Conservation (phyloP, 2,113 vertebrate genomes). For the Epinephelus fuscoguttatus region DNA sequence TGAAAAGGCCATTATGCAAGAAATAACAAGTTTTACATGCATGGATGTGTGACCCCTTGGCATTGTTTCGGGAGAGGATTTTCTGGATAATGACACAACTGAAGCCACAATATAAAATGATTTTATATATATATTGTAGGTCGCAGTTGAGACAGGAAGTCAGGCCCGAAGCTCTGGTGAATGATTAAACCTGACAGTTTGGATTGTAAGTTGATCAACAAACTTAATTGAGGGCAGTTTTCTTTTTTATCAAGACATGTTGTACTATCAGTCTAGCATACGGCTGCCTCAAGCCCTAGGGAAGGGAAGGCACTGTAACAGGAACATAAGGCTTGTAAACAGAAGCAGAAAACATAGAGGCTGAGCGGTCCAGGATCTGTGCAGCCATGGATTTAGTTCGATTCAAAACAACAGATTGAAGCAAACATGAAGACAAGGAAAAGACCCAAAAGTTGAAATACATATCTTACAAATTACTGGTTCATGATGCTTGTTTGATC, state of each 20-base stretch:
- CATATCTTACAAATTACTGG: neutral
- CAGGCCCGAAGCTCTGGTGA: too few species aligned
- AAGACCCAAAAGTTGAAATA: neutral
- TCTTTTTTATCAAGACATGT: constrained; percentile 11
- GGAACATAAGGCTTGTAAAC: constrained; percentile 27
- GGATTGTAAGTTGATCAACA: neutral
- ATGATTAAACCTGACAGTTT: too few species aligned
- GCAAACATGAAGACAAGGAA: neutral
- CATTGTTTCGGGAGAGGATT: too few species aligned
- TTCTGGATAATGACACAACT: too few species aligned
- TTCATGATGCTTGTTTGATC: neutral
- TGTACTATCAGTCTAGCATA: constrained; percentile 13
- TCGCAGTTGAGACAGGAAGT: too few species aligned
- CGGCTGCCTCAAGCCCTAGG: neutral
- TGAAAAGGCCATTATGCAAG: too few species aligned
- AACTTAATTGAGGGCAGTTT: constrained; percentile 16
- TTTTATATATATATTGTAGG: too few species aligned
- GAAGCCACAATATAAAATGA: too few species aligned
- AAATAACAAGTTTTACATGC: too few species aligned
- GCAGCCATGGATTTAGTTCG: constrained; percentile 11
- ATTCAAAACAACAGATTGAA: constrained; percentile 5
- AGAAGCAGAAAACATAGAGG: constrained; percentile 14
- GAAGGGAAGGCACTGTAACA: constrained; percentile 1
- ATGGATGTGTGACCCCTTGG: too few species aligned
- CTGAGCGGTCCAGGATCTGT: constrained; percentile 6